Base-by-base conservation (phyloP, 2,888 invertebrate species). In the Athetis lepigone region DNA sequence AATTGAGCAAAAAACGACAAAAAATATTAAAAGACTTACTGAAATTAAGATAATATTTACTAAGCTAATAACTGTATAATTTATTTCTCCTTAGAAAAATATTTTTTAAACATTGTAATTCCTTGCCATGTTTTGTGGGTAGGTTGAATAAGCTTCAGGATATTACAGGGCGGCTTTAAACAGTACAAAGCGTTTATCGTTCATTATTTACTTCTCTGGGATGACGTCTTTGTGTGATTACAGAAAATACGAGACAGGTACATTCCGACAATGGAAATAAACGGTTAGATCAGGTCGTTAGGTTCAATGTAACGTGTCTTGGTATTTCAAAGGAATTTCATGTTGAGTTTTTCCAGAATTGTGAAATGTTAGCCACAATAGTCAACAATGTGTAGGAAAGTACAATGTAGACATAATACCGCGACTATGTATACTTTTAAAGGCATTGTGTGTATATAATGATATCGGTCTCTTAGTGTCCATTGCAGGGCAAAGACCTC, bases 211-310 rank as follows among this genome's bases (percentile, higher is more conserved):
- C 25, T 54, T 59, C 6, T 33, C 4, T 16, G 7, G 40, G 23
- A 61, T 59, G 47, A 43, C 13, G 13, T 18, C 29, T 55, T 57
- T 70, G 54, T 54, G 11, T 16, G 11, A 51, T 61, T 61, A 45
- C 45, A 19, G 19, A 27, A 25, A 46, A 25, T 29, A 18, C 27
- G 50, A 27, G 4, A 11, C 23, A 18, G 19, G 16, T 39, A 51
- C 2, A 61, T 25, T 16, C 11, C 23, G 4, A 9, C 9, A 40
- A 40, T 40, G 13, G 27, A 62, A 39, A 19, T 42, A 36, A 21
- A 29, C 13, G 6, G 16, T 23, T 49, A 65, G n/a, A 45, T 66
- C 13, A 18, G 18, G 42, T 25, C 4, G 11, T 21, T 25, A 25
- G 5, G 11, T 46, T 45, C 1, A 45, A 13, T 9, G 21, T 46